Evolutionary conservation across 2,797 vertebrate species (phyloP).

Genomic region (Trichosurus vulpecula): DNA sequence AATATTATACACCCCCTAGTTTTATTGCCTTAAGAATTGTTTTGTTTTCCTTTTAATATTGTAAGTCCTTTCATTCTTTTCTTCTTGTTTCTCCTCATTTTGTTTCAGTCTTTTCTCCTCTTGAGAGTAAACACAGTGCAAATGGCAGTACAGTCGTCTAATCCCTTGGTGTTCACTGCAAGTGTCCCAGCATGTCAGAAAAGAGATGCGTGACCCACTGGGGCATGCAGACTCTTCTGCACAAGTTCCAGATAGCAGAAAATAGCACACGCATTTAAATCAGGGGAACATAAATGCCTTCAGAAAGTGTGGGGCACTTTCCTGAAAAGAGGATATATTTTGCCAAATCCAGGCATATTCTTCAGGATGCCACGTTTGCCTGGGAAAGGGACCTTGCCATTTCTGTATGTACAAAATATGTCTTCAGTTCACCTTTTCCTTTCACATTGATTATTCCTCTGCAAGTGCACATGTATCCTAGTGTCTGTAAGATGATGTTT

Average conservation of each 20-base stretch:
- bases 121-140: slow-evolving; percentile 79
- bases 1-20: slow-evolving; percentile 84
- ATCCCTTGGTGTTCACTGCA: slow-evolving; percentile 69
- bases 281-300: slow-evolving; percentile 75
- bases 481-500: slow-evolving; percentile 87
- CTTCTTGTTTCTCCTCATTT: slow-evolving; percentile 48
- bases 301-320: slow-evolving; percentile 79
- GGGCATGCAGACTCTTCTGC: slow-evolving; percentile 81
- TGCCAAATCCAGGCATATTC: slow-evolving; percentile 40
- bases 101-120: slow-evolving; percentile 56
- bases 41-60: slow-evolving; percentile 72
- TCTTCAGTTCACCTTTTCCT: slow-evolving; percentile 97
- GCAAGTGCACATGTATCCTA: slow-evolving; percentile 96
- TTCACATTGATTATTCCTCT: slow-evolving; percentile 98
- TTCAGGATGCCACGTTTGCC: slow-evolving; percentile 94
- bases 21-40: slow-evolving; percentile 86
- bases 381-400: slow-evolving; percentile 97
- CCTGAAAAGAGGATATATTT: slow-evolving; percentile 64
- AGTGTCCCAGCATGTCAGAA: slow-evolving; percentile 76
- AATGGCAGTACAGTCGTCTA: slow-evolving; percentile 77
- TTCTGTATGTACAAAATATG: slow-evolving; percentile 97
- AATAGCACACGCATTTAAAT: slow-evolving; percentile 78
- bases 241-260: slow-evolving; percentile 80
- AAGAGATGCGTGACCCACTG: slow-evolving; percentile 78
- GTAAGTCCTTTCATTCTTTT: slow-evolving; percentile 55